Conservation (phyloP, 1,140 invertebrate species). For the Diabrotica undecimpunctata region DNA sequence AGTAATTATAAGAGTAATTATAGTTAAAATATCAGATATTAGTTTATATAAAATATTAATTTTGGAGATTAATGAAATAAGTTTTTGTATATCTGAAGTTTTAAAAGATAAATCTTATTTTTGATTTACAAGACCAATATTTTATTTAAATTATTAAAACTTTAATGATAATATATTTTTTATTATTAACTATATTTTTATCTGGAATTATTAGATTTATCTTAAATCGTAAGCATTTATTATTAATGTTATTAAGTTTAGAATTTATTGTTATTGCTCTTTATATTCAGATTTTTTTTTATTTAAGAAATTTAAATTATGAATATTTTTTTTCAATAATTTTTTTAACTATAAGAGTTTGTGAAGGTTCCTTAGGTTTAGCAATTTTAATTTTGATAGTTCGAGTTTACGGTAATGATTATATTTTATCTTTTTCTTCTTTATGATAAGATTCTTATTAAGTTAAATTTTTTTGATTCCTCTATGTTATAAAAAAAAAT, state of each 20-base stretch:
- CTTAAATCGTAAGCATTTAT: conserved; percentile 52
- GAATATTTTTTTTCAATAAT: conserved; percentile 55
- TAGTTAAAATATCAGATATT: conserved; percentile 46
- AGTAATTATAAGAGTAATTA: conserved; percentile 43
- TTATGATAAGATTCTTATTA: conserved; percentile 54
- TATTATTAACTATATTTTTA: conserved; percentile 15
- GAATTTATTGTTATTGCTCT: conserved; percentile 54
- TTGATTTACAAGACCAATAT: conserved; percentile 59
- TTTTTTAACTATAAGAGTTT: conserved; percentile 58
- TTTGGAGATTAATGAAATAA: conserved; percentile 53
- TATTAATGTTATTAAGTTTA: conserved; percentile 52
- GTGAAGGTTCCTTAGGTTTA: conserved; percentile 56
- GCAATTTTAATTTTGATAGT: conserved; percentile 56
- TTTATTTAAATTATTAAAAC: conserved; percentile 59
- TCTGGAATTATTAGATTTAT: conserved; percentile 48
- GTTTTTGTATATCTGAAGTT: conserved; percentile 53
- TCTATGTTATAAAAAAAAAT: conserved; percentile 40
- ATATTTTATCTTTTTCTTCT: conserved; percentile 53
- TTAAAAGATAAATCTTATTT: conserved; percentile 52
- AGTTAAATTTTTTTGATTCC: conserved; percentile 47
- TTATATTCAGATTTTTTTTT: conserved; percentile 38
- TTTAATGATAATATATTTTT: conserved; percentile 45
- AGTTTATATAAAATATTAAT: conserved; percentile 45
- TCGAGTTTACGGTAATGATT: conserved; percentile 55
- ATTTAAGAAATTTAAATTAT: conserved; percentile 49